Evolutionary conservation across 2,888 invertebrate species (phyloP).

Genomic region (Ceratothoa steindachneri): DNA sequence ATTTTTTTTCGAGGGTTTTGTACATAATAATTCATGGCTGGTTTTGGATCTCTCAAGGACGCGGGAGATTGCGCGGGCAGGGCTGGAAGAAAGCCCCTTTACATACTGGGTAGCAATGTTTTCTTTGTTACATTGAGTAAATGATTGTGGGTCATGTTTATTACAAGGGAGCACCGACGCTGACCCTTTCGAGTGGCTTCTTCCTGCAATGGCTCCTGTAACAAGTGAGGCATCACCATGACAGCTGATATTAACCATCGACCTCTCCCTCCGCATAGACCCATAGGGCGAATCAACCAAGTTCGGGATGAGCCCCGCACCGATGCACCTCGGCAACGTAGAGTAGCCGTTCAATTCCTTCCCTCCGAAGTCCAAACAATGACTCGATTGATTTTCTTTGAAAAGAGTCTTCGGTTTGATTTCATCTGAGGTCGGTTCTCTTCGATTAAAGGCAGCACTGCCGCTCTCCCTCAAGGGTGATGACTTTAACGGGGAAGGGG

Average conservation of each 20-base stretch:
- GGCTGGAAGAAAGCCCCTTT: too few relatives aligned
- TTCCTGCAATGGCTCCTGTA: too few relatives aligned
- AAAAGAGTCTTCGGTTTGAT: background rate
- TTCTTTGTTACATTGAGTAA: background rate
- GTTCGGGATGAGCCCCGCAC: background rate
- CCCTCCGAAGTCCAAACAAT: background rate
- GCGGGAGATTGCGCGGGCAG: too few relatives aligned
- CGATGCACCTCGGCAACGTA: background rate
- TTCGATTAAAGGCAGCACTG: background rate
- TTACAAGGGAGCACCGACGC: too few relatives aligned
- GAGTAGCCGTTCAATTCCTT: background rate
- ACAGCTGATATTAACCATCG: background rate
- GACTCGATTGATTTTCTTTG: background rate
- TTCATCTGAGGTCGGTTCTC: background rate
- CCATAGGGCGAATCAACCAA: background rate
- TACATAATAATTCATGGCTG: too few relatives aligned
- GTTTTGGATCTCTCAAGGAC: too few relatives aligned
- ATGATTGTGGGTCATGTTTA: background rate
- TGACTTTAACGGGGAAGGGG: background rate
- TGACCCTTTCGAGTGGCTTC: too few relatives aligned
- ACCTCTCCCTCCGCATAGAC: background rate
- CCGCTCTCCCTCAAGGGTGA: background rate
- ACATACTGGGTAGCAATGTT: background rate
- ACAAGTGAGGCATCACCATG: too few relatives aligned
- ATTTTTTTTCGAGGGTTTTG: too few relatives aligned